Base-by-base conservation (phyloP, 1,140 invertebrate genomes). In the Elysia chlorotica region DNA sequence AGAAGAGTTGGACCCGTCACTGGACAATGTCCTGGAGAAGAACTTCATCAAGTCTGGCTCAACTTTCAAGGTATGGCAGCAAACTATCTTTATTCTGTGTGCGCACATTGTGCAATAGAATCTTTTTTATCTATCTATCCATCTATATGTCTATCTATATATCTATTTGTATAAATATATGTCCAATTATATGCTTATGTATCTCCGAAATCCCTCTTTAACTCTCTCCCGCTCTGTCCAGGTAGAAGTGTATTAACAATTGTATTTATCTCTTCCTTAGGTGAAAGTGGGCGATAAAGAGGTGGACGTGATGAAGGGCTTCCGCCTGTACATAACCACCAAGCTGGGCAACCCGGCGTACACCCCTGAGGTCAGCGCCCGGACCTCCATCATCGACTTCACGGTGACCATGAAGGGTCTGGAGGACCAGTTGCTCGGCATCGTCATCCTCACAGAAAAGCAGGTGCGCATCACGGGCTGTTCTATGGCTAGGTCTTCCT, bases 41-140 rank as follows among this genome's bases (percentile, higher is more conserved):
- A 98, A 98, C 88, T 99, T 98, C 82, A 98, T 99, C 62, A 98
- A 98, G 88, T 97, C 95, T 35, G 97, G 97, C 31, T 94, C 94
- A 19, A 97, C 96, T 74, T 94, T 96, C 85, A 99, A 99, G 88
- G 96, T 97, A 14, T 56, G 38, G n/a, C n/a, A 28, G 31, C n/a
- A 28, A 2, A n/a, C n/a, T n/a, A n/a, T n/a, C n/a, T n/a, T n/a
- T n/a, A n/a, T n/a, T n/a, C n/a, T n/a, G n/a, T n/a, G n/a, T n/a
- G n/a, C n/a, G n/a, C n/a, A n/a, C n/a, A n/a, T n/a, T n/a, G n/a
- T n/a, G n/a, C n/a, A n/a, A n/a, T n/a, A n/a, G n/a, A n/a, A n/a
- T n/a, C n/a, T n/a, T n/a, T n/a, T n/a, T n/a, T n/a, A n/a, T n/a
- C n/a, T n/a, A n/a, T n/a, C n/a, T n/a, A n/a, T n/a, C n/a, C n/a